Percentiles rank a stretch among this genome's conserved stretches.
These are phyloP conservation scores for Argya squamiceps DNA, from an alignment of 2,797 vertebrate species.

Conservation along the genomic window DNA sequence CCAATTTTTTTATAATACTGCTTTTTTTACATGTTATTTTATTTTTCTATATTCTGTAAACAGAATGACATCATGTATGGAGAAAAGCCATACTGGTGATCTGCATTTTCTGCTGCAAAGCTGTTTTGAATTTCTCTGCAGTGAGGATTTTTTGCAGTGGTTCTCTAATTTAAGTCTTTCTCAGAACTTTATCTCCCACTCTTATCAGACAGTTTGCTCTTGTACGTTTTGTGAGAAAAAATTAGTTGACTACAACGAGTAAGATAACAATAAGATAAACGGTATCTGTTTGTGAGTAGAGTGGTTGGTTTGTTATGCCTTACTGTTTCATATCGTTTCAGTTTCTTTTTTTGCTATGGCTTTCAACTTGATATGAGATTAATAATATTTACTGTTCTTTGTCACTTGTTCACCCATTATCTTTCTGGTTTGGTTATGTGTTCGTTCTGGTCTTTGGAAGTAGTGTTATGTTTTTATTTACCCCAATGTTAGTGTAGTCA, in stretches of 20 bases:
- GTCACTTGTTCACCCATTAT: background rate
- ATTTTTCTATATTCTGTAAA: background rate
- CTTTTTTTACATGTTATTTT: background rate
- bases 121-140: background rate
- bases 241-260: background rate
- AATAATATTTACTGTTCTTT: constrained; percentile 21
- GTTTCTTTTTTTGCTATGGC: background rate
- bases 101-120: background rate
- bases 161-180: background rate
- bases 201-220: background rate
- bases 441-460: background rate
- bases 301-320: background rate
- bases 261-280: background rate
- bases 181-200: background rate
- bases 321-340: background rate
- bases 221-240: background rate
- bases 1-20: background rate
- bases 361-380: background rate
- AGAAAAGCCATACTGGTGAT: background rate
- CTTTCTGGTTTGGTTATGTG: background rate
- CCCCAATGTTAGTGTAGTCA: background rate
- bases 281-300: background rate
- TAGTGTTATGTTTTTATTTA: background rate
- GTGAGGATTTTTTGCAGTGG: background rate
- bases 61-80: background rate